Base-by-base conservation (phyloP, 1,140 invertebrate genomes). In the Mesaphorura yosii region DNA sequence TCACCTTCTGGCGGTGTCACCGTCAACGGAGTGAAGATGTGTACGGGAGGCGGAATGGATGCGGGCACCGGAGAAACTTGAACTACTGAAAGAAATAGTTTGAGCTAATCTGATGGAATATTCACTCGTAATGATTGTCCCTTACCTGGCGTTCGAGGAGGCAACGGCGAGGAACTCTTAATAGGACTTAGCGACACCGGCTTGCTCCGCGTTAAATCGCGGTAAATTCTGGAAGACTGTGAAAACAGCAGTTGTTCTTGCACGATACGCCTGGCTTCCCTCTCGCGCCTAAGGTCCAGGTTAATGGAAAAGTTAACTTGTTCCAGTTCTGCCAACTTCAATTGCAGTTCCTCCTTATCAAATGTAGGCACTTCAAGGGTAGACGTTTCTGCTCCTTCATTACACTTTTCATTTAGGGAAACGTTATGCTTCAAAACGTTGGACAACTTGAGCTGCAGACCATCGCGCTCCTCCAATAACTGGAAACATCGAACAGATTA, bases 391-490 rank as follows among this genome's bases (percentile, higher is more conserved):
- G 38, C 45, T 14, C 52, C 46, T 7, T 40, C 46, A 28, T 51
- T 40, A 5, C 19, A 23, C 25, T 48, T 40, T 27, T 53, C 40
- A 38, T 58, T 40, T n/a, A 50, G 48, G 27, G 19, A 45, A 2
- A 50, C 42, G 17, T 50, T 55, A 19, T 51, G 45, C 39, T 55
- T 72, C 26, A 88, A 72, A 1, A 83, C 79, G 66, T 85, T 84
- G 0, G 86, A 88, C 1, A 91, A 66, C 55, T 83, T 77, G 19
- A 89, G 66, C 62, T 89, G 86, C 34, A 90, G 68, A 0, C 82
- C 84, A 66, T 90, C 86, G 49, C 86, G 75, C 67, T 91, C 87
- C 67, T 88, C 86, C 22, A 89, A 68, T 19, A 91, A 67, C 66
- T 73, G 55, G 38, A 57, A 63, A 26, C 2, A 48, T 5, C 1